These are phyloP conservation scores for Artemia sinica DNA, from an alignment of 2,888 invertebrate species.

Conservation along the genomic window DNA sequence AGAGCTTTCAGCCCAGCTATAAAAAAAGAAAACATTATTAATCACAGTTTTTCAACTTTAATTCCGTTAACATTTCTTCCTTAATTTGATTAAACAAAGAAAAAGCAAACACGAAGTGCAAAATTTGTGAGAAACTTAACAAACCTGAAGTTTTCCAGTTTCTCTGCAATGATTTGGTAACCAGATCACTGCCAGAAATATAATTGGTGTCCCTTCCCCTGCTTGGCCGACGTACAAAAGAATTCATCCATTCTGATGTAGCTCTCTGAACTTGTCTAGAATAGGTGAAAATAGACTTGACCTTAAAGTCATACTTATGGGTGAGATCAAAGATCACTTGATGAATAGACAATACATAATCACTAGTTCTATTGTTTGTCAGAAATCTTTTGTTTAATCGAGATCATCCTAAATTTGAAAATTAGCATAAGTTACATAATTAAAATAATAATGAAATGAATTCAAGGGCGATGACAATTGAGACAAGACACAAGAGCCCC, in stretches of 20 bases:
- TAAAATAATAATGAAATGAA: too few relatives aligned
- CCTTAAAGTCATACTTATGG: too few relatives aligned
- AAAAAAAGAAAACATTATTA: too few relatives aligned
- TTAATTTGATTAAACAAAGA: background rate
- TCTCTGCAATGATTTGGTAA: slow-evolving; percentile 46
- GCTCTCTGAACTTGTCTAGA: slow-evolving; percentile 49
- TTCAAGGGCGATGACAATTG: too few relatives aligned
- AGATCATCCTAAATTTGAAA: background rate
- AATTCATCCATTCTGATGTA: slow-evolving; percentile 51
- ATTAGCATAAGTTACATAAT: too few relatives aligned
- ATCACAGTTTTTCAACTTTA: background rate
- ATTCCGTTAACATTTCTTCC: background rate
- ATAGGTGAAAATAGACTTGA: slow-evolving; percentile 28
- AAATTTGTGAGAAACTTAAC: slow-evolving; percentile 25
- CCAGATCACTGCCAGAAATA: slow-evolving; percentile 43
- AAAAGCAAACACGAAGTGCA: too few relatives aligned
- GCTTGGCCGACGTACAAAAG: slow-evolving; percentile 39
- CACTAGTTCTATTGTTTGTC: background rate
- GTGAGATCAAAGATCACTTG: too few relatives aligned
- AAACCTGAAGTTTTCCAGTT: slow-evolving; percentile 56
- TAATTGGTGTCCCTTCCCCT: slow-evolving; percentile 37
- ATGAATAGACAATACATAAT: background rate
- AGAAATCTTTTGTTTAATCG: background rate
- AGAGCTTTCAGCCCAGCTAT: too few relatives aligned
- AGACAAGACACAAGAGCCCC: too few relatives aligned